Evolutionary conservation across 2,113 vertebrate species (phyloP), one percentile per base, ranked within the genome.

Genomic region (Gallinago paraguaiae): DNA sequence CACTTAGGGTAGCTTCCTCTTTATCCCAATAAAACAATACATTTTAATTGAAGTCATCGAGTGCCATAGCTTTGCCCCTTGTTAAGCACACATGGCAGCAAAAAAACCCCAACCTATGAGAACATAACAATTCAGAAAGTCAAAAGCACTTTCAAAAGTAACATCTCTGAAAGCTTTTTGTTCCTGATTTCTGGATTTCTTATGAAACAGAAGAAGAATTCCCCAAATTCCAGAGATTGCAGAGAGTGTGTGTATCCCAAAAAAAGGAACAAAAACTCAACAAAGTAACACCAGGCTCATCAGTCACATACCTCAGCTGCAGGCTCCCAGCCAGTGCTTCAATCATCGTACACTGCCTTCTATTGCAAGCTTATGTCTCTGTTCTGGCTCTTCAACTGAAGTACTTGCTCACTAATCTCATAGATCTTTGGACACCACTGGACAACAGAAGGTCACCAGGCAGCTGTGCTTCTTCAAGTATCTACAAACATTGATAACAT

Each of bases 301-400:
- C 45, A 43, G 43, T 28, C 78, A 71, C 61, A 14, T 28, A 59
- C 11, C 54, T 7, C 6, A 6, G 5, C 3, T n/a, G 13, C 45
- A 90, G 14, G 27, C 24, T 69, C 28, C 16, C 33, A 63, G n/a
- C 5, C 59, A 85, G 8, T 17, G 28, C 57, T 64, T 19, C 13
- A 7, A 33, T 28, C 48, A 12, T 10, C 60, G 8, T 9, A 35
- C 10, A n/a, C 15, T 1, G 0, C 31, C n/a, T 46, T 17, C 1
- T 7, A 0, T 7, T 46, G 67, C 30, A 56, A 68, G 14, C 11
- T 31, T 28, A 17, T 9, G 13, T 45, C 54, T 84, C 64, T 48
- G 10, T 3, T 83, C 45, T 57, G 64, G 50, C 54, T 93, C 51
- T 67, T 67, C 80, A 70, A 4, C 37, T 48, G 35, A 50, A 61